These are phyloP conservation scores for Lateolabrax maculatus DNA, from an alignment of 2,797 vertebrate species.

Conservation along the genomic window DNA sequence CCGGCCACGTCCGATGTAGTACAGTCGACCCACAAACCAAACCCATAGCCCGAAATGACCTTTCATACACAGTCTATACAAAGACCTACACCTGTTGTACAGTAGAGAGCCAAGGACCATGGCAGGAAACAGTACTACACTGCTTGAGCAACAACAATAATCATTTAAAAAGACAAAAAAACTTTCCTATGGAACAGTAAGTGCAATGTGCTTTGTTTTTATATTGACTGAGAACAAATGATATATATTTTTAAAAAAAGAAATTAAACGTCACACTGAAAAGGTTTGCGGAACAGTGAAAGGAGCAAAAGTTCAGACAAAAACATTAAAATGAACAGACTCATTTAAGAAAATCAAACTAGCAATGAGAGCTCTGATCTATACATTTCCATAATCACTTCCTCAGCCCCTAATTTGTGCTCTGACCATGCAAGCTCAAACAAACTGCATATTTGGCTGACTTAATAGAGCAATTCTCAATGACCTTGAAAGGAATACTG, in stretches of 20 bases:
- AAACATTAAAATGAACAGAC: slow-evolving; percentile 73
- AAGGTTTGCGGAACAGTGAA: slow-evolving; percentile 87
- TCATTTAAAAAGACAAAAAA: slow-evolving; percentile 89
- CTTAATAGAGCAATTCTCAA: slow-evolving; percentile 81
- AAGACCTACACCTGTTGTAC: slow-evolving; percentile 78
- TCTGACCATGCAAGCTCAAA: slow-evolving; percentile 85
- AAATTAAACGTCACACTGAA: slow-evolving; percentile 91
- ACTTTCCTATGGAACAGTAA: slow-evolving; percentile 92
- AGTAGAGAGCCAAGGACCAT: slow-evolving; percentile 84
- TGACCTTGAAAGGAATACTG: slow-evolving; percentile 88
- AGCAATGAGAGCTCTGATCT: slow-evolving; percentile 85
- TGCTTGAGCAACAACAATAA: slow-evolving; percentile 89
- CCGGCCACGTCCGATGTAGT: slow-evolving; percentile 68
- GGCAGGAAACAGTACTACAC: slow-evolving; percentile 88
- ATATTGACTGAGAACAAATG: slow-evolving; percentile 92
- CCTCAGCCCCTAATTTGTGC: slow-evolving; percentile 84
- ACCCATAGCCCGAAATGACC: slow-evolving; percentile 66
- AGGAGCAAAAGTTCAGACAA: slow-evolving; percentile 83
- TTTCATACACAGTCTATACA: slow-evolving; percentile 72
- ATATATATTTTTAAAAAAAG: slow-evolving; percentile 93
- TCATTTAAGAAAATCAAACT: slow-evolving; percentile 78
- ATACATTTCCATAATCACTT: slow-evolving; percentile 84
- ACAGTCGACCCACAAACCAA: slow-evolving; percentile 63
- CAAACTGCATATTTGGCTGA: slow-evolving; percentile 82
- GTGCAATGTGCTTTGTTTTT: slow-evolving; percentile 93